Evolutionary conservation across 2,888 invertebrate species (phyloP).

Genomic region (Stramonita haemastoma): DNA sequence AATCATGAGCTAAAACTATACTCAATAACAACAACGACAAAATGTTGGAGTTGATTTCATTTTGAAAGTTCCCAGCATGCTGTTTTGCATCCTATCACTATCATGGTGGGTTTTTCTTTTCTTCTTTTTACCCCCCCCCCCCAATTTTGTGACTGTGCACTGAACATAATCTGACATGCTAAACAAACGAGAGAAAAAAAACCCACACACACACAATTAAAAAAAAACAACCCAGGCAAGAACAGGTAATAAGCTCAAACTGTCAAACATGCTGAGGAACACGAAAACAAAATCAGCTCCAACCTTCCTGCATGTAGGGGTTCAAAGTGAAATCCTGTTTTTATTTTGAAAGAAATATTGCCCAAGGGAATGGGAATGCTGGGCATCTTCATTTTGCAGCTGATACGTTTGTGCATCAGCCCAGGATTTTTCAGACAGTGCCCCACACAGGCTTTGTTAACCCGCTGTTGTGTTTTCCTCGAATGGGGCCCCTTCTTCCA

Average conservation of each 20-base stretch:
- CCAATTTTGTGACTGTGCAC: neutral
- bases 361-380: neutral
- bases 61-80: constrained; percentile 15
- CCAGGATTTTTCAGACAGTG: neutral
- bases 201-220: too few relatives aligned
- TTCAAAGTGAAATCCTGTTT: neutral
- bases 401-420: neutral
- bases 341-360: too few relatives aligned
- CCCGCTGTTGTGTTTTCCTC: neutral
- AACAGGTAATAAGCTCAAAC: neutral
- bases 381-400: neutral
- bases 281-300: constrained; percentile 24
- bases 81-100: neutral
- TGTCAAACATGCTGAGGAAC: neutral
- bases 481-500: neutral
- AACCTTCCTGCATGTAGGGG: neutral
- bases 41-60: constrained; percentile 28
- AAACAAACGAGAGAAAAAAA: neutral
- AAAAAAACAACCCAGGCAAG: neutral
- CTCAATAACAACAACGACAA: neutral
- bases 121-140: neutral
- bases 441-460: neutral
- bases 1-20: too few relatives aligned
- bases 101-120: neutral
- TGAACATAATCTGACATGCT: constrained; percentile 3